These are phyloP conservation scores for Colletes collaris DNA, from an alignment of 2,888 invertebrate genomes.

Conservation along the genomic window DNA sequence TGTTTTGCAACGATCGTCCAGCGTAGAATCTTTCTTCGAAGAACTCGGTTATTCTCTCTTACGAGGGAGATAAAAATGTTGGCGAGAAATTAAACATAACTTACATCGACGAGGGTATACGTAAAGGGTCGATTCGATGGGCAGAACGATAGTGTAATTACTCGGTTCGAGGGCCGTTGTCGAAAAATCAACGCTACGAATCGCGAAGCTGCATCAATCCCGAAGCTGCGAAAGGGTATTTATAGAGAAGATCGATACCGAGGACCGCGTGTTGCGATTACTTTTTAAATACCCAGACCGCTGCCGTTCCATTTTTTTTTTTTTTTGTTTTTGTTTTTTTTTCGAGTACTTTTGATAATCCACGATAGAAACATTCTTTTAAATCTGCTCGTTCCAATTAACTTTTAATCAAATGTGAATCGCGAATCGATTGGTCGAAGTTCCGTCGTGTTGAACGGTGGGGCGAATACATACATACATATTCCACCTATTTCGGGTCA, in stretches of 20 bases:
- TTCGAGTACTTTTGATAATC: background rate
- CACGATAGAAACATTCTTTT: background rate
- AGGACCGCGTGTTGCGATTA: conserved; percentile 36
- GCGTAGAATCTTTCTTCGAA: too few species aligned
- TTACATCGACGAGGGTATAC: too few species aligned
- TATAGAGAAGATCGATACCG: conserved; percentile 48
- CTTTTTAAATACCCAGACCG: conserved; percentile 24
- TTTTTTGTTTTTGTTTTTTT: background rate
- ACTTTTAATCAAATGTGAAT: conserved; percentile 2
- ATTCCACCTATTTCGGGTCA: too few species aligned
- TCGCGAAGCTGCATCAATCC: conserved; percentile 25
- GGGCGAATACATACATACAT: too few species aligned
- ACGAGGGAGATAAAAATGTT: too few species aligned
- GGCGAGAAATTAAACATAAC: too few species aligned
- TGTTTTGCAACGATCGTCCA: too few species aligned
- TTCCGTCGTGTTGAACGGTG: too few species aligned
- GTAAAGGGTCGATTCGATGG: too few species aligned
- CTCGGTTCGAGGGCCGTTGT: background rate
- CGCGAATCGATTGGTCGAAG: conserved; percentile 1
- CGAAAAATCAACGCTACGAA: conserved; percentile 10
- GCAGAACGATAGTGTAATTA: too few species aligned
- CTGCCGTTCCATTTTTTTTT: background rate
- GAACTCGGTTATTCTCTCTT: too few species aligned
- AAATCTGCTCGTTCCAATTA: background rate
- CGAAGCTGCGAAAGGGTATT: conserved; percentile 30